Base-by-base conservation (phyloP, 2,888 invertebrate species). In the Bimastos eiseni region DNA sequence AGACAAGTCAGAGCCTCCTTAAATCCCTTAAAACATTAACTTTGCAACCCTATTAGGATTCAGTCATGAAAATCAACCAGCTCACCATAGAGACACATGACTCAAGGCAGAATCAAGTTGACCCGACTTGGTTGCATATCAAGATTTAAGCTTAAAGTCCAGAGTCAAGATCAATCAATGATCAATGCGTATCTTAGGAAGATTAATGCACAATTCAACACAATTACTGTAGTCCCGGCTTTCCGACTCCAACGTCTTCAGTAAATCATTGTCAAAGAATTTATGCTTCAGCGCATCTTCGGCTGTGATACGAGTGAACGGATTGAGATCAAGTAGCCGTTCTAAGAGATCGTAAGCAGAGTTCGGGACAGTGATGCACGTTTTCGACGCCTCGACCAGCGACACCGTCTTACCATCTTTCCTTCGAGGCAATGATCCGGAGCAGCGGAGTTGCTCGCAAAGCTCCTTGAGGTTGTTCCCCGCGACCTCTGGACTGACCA, bases 311-410 rank as follows among this genome's bases (percentile, higher is more conserved):
- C 98, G 96, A 55, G 96, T 96, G 93, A 96, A 95, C n/a, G 97
- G 97, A 96, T 97, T 96, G n/a, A 97, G 96, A 94, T 97, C 97
- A 93, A 98, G 95, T 93, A 98, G 96, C 90, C 96, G 96, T 92
- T 95, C 95, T 91, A 97, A 96, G 92, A 98, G 96, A 94, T 97
- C 96, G 95, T 97, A 98, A 1, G 97, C 97, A 5, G 91, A 88
- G 49, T 92, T 92, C 19, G 91, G 91, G 19, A 91, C 49, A 13
- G 21, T 15, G 41, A 19, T 38, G 37, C 3, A 24, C 24, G 86
- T 6, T 36, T 36, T 86, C 36, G 37, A 21, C 19, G 17, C 86
- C 24, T 24, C 37, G 86, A 21, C 3, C 11, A 36, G 34, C 19
- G 86, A 86, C 37, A 2, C 37, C 6, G 86, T 37, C 86, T 86